These are phyloP conservation scores for Phataginus tricuspis DNA, from an alignment of 2,797 vertebrate species.

Conservation along the genomic window DNA sequence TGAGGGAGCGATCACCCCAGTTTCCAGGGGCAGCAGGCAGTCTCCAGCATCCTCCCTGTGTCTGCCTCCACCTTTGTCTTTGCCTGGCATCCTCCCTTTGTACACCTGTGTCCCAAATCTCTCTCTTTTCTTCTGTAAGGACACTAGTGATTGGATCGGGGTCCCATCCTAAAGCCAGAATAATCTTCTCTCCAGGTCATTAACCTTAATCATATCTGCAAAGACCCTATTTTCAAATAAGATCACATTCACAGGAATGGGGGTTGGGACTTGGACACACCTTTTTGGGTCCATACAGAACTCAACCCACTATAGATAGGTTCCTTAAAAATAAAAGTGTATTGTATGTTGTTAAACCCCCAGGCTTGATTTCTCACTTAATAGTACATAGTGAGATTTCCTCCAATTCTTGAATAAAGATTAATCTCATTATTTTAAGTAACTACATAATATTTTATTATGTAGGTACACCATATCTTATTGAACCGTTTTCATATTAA, in stretches of 20 bases:
- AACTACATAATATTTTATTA: not conserved
- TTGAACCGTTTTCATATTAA: not conserved
- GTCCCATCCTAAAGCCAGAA: not conserved
- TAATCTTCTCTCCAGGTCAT: not conserved
- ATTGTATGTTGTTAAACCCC: not conserved
- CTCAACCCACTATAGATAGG: accelerated
- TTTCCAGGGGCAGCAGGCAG: accelerated
- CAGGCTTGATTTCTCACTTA: not conserved
- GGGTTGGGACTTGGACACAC: not conserved
- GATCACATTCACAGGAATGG: not conserved
- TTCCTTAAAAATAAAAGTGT: not conserved
- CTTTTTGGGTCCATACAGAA: not conserved
- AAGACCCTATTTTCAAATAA: not conserved
- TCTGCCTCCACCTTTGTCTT: not conserved
- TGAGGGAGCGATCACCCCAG: too few species aligned
- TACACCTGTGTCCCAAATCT: too few species aligned
- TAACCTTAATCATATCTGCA: not conserved
- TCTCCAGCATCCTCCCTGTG: accelerated
- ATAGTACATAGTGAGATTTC: not conserved
- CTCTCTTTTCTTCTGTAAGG: not conserved
- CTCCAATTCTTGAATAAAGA: not conserved
- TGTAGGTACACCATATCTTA: not conserved
- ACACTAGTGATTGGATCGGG: not conserved
- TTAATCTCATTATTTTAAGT: not conserved
- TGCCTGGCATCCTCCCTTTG: not conserved